Percentiles rank a stretch among this genome's conserved stretches.
These are phyloP conservation scores for Spinus olivaceus DNA, from an alignment of 2,797 vertebrate species.

Conservation along the genomic window DNA sequence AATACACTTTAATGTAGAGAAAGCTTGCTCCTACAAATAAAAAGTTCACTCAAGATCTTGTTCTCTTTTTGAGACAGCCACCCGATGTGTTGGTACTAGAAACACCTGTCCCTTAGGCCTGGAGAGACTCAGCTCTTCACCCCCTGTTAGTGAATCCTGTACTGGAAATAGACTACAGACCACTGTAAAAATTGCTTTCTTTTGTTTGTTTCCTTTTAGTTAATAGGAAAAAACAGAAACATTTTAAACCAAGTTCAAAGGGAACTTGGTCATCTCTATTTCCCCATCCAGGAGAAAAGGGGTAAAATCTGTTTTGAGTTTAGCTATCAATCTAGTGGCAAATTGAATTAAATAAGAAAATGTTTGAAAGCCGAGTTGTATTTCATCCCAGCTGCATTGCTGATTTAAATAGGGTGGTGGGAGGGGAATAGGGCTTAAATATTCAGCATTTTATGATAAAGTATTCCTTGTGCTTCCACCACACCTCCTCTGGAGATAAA, in stretches of 20 bases:
- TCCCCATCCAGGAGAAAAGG: conserved; percentile 17
- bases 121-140: background rate
- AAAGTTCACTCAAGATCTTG: background rate
- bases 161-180: background rate
- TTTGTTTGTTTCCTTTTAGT: conserved; percentile 46
- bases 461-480: background rate
- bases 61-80: background rate
- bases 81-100: background rate
- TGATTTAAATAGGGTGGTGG: conserved; percentile 37
- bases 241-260: conserved; percentile 48
- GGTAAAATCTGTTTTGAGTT: conserved; percentile 60
- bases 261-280: conserved; percentile 36
- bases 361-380: conserved; percentile 64
- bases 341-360: conserved; percentile 67
- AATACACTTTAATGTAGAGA: background rate
- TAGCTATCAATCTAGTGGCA: conserved; percentile 62
- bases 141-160: background rate
- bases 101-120: background rate
- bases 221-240: conserved; percentile 24
- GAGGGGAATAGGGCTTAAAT: conserved; percentile 19
- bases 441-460: conserved; percentile 54
- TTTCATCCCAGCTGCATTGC: conserved; percentile 47
- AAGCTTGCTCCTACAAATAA: background rate
- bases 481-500: conserved; percentile 37
- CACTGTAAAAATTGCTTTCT: background rate